These are phyloP conservation scores for Basileuterus tristriatus DNA, from an alignment of 2,797 vertebrate genomes.

Conservation along the genomic window DNA sequence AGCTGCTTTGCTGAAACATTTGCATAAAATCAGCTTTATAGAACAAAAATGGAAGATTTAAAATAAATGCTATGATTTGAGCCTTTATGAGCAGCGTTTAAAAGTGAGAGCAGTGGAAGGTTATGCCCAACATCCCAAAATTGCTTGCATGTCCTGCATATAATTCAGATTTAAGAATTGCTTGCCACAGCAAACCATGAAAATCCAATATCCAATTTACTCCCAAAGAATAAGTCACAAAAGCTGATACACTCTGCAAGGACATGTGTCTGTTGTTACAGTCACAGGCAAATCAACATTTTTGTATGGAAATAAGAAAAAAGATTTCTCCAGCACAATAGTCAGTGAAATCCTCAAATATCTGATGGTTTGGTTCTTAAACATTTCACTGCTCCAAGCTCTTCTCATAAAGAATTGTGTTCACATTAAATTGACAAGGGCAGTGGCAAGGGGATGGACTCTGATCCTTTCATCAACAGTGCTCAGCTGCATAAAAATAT, in stretches of 20 bases:
- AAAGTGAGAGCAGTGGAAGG: neutral
- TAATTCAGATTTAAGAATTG: neutral
- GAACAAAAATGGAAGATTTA: neutral
- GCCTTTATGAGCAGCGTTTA: neutral
- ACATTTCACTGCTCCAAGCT: neutral
- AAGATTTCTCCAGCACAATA: neutral
- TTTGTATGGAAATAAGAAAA: neutral
- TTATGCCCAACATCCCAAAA: neutral
- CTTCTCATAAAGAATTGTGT: neutral
- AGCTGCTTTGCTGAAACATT: neutral
- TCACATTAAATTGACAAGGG: neutral
- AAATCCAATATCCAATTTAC: constrained; percentile 58
- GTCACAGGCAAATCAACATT: neutral
- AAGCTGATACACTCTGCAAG: neutral
- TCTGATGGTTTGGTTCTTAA: neutral
- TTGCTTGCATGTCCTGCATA: neutral
- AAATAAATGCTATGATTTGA: neutral
- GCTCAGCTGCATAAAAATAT: neutral
- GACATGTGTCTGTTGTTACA: neutral
- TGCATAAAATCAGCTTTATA: neutral
- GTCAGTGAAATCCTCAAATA: neutral
- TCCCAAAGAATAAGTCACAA: constrained; percentile 13
- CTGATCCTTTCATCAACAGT: neutral
- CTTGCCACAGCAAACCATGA: neutral
- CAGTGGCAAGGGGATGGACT: neutral